Conservation (phyloP, 2,113 vertebrate species). For the Tachycineta bicolor region DNA sequence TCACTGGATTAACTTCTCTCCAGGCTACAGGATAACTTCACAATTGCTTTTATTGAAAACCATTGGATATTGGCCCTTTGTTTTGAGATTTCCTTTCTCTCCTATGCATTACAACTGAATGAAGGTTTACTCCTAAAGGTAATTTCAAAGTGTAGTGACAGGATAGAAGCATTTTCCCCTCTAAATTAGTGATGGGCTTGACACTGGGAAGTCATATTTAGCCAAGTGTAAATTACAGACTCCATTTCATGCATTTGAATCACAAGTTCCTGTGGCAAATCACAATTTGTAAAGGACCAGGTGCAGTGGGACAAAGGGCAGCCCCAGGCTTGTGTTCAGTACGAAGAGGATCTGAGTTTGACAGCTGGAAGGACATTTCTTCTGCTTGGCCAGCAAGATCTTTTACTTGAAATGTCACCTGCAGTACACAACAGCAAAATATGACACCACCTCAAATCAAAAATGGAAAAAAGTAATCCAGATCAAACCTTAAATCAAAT, state of each 20-base stretch:
- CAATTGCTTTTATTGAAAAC: not conserved
- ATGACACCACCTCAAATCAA: not conserved
- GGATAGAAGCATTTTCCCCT: not conserved
- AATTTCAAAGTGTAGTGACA: not conserved
- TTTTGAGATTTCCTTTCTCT: not conserved
- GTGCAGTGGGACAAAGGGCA: not conserved
- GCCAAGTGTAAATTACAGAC: not conserved
- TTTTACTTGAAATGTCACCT: not conserved
- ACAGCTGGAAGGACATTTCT: not conserved
- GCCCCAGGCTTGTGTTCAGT: not conserved
- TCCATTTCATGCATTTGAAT: not conserved
- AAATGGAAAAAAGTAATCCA: not conserved
- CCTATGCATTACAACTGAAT: not conserved
- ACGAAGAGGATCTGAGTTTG: accelerated
- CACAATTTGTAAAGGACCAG: not conserved
- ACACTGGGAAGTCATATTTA: not conserved
- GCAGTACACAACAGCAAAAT: not conserved
- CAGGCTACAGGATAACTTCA: not conserved
- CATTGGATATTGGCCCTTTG: not conserved
- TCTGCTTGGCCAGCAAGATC: not conserved
- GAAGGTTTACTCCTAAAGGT: not conserved
- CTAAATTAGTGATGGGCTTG: accelerated
- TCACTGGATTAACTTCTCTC: not conserved
- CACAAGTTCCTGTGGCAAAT: not conserved
- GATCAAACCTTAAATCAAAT: not conserved